Conservation (phyloP, 2,797 vertebrate species). For the Florisuga fusca region DNA sequence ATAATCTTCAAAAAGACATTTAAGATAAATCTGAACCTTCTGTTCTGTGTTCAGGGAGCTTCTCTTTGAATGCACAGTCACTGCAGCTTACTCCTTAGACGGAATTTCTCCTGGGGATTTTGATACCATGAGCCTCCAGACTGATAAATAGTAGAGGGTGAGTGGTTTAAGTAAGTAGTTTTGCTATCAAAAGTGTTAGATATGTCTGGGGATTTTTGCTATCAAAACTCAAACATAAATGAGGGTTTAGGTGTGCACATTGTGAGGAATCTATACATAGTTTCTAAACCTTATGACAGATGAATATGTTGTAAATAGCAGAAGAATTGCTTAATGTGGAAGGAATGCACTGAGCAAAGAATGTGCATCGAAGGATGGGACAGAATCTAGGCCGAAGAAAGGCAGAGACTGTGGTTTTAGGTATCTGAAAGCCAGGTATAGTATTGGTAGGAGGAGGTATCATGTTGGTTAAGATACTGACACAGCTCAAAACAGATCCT, state of each 20-base stretch:
- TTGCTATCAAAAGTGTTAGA: background rate
- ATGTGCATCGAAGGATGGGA: background rate
- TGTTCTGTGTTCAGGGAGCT: background rate
- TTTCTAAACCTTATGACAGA: background rate
- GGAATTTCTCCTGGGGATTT: background rate
- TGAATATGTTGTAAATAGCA: background rate
- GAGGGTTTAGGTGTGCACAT: background rate
- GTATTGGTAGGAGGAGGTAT: background rate
- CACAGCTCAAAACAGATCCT: background rate
- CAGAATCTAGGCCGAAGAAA: background rate
- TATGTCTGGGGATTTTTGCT: background rate
- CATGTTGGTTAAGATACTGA: background rate
- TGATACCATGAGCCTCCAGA: background rate
- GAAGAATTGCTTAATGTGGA: conserved; percentile 10
- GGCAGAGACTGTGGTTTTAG: background rate
- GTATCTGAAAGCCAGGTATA: background rate
- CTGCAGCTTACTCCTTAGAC: background rate
- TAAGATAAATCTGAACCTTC: no score
- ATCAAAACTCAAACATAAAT: background rate
- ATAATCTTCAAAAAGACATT: no score
- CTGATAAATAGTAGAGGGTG: background rate
- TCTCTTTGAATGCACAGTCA: background rate
- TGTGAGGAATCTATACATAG: background rate
- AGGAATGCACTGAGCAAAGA: conserved; percentile 49
- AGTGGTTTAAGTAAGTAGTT: background rate